A percentile compares a stretch with the other conserved stretches of the same genome.
Conservation (phyloP, 2,888 invertebrate genomes). For the Drosophila testacea region DNA sequence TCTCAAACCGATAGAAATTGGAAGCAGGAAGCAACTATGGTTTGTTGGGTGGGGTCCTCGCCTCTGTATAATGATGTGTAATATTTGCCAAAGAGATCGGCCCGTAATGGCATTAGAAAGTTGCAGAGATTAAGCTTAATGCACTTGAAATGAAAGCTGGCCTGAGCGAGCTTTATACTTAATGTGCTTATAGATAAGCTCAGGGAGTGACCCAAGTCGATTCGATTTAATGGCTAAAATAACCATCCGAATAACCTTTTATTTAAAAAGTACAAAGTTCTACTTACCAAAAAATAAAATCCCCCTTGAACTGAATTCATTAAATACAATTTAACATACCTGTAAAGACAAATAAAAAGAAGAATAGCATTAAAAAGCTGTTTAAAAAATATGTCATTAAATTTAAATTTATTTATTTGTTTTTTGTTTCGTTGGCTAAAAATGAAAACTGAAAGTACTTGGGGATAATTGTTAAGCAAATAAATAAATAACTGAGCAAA, state of each 20-base stretch:
- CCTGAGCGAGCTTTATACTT: conserved; percentile 40
- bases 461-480: conserved; percentile 64
- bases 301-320: neutral
- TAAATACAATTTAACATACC: conserved; percentile 46
- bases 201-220: conserved; percentile 15
- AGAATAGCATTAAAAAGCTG: conserved; percentile 13
- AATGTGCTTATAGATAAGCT: conserved; percentile 52
- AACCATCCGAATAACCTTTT: neutral
- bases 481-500: conserved; percentile 42
- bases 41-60: conserved; percentile 25
- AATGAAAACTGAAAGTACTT: conserved; percentile 51
- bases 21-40: conserved; percentile 59
- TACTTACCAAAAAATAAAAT: neutral
- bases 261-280: neutral
- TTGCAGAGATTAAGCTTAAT: conserved; percentile 62
- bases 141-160: conserved; percentile 60
- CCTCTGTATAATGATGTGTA: conserved; percentile 72
- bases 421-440: conserved; percentile 18
- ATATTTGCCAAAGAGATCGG: conserved; percentile 51
- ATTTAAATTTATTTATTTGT: conserved; percentile 26
- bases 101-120: conserved; percentile 66
- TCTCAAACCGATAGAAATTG: conserved; percentile 20
- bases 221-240: conserved; percentile 17
- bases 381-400: conserved; percentile 60
- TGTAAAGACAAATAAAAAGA: conserved; percentile 41